phyloP scores from a whole-genome alignment of 2,888 invertebrate species.

The Halictus quadricinctus region DNA sequence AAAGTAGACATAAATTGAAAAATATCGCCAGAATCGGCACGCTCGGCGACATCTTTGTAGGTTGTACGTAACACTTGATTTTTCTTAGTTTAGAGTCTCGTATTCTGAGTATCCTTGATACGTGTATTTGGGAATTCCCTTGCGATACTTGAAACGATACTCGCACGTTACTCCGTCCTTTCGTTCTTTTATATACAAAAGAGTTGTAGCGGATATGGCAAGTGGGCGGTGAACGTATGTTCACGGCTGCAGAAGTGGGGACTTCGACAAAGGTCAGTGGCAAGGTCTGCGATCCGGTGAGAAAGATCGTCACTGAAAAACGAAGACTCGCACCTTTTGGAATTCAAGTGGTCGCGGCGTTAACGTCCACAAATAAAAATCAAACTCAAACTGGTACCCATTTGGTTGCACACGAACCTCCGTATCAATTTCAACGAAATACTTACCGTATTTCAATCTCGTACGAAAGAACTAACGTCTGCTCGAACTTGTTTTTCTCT shows the following conservation, averaged over 20 bases:
- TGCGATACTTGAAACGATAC: constrained; percentile 19
- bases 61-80: neutral
- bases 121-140: constrained; percentile 20
- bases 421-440: neutral
- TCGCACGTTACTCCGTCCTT: constrained; percentile 10
- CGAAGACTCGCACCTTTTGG: constrained; percentile 11
- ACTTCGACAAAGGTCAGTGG: constrained; percentile 47
- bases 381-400: neutral
- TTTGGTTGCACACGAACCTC: neutral
- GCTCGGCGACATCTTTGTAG: constrained; percentile 17
- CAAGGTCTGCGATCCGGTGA: constrained; percentile 41
- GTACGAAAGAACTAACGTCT: neutral
- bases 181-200: constrained; percentile 51
- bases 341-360: constrained; percentile 20
- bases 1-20: constrained; percentile 27
- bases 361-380: neutral
- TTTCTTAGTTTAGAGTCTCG: neutral
- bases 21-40: constrained; percentile 5
- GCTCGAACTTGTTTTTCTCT: neutral
- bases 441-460: neutral
- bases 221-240: constrained; percentile 35
- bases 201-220: constrained; percentile 28
- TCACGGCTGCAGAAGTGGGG: constrained; percentile 36
- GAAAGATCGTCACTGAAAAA: constrained; percentile 30
- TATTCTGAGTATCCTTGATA: neutral